phyloP scores from a whole-genome alignment of 2,113 vertebrate genomes.

The Pedionomus torquatus region DNA sequence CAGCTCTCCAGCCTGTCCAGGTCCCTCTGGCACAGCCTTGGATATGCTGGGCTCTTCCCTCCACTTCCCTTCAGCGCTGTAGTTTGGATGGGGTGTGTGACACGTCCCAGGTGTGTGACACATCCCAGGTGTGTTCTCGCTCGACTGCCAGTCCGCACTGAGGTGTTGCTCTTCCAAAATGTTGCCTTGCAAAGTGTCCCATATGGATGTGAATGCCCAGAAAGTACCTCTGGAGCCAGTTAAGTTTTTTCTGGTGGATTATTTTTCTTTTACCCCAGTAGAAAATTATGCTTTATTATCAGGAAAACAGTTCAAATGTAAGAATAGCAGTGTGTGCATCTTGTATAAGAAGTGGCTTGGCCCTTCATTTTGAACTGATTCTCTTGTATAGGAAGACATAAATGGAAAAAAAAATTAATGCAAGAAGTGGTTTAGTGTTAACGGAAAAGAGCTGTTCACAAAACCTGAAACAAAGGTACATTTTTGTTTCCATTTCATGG shows the following conservation, averaged over 20 bases:
- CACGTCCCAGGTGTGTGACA: neutral
- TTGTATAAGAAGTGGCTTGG: neutral
- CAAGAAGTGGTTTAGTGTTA: neutral
- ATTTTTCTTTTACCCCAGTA: neutral
- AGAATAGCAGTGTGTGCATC: neutral
- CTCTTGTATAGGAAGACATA: neutral
- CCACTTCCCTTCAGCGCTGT: neutral
- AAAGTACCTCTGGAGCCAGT: neutral
- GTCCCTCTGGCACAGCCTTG: neutral
- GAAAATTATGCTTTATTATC: neutral
- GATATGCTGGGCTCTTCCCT: fast-evolving
- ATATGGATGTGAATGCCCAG: neutral
- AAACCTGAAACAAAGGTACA: neutral
- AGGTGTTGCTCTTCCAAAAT: neutral
- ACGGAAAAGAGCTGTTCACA: neutral
- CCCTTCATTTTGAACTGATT: neutral
- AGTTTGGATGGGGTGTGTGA: neutral
- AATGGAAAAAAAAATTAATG: neutral
- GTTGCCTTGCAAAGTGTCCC: constrained; percentile 2
- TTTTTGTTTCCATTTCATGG: neutral
- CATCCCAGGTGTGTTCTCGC: neutral
- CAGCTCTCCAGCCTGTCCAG: too few relatives aligned
- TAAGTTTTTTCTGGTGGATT: neutral
- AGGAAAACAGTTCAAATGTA: neutral
- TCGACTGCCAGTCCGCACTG: neutral